Evolutionary conservation across 2,888 invertebrate genomes (phyloP).

Genomic region (Rhagonycha fulva): DNA sequence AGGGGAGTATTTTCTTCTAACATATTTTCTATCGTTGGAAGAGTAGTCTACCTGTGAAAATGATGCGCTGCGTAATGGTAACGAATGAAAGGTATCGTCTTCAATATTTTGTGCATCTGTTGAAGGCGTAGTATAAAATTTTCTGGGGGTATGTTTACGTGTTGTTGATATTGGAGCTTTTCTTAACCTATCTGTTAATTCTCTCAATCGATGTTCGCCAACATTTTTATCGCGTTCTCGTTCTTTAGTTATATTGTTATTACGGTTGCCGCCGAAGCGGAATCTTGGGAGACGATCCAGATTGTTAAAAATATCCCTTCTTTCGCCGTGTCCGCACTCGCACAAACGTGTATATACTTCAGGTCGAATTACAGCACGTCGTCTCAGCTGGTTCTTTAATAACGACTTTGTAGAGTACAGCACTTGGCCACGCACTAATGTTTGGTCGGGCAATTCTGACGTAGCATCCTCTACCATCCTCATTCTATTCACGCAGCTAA

Average conservation of each 20-base stretch:
- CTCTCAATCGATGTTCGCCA: conserved; percentile 73
- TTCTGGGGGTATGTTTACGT: conserved; percentile 56
- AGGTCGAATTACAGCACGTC: conserved; percentile 51
- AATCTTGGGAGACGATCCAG: conserved; percentile 83
- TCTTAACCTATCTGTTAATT: conserved; percentile 79
- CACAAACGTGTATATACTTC: conserved; percentile 50
- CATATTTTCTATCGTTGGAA: conserved; percentile 65
- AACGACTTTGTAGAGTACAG: conserved; percentile 48
- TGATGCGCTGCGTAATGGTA: conserved; percentile 82
- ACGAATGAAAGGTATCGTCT: conserved; percentile 29
- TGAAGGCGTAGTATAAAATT: conserved; percentile 53
- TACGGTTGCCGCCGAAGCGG: conserved; percentile 67
- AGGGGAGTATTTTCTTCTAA: conserved; percentile 48
- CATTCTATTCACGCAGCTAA: conserved; percentile 56
- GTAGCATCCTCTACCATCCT: conserved; percentile 52
- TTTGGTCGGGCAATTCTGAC: conserved; percentile 51
- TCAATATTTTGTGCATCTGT: conserved; percentile 33
- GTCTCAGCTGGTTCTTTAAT: conserved; percentile 49
- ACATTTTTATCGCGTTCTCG: conserved; percentile 48
- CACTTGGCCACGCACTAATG: conserved; percentile 52
- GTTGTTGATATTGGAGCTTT: conserved; percentile 56
- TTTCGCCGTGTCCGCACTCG: conserved; percentile 46
- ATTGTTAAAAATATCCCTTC: conserved; percentile 59
- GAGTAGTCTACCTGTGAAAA: conserved; percentile 85
- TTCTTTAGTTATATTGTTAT: conserved; percentile 42